A percentile compares a stretch with the other conserved stretches of the same genome.
Evolutionary conservation across 2,113 vertebrate species (phyloP).

Genomic region (Falco punctatus): DNA sequence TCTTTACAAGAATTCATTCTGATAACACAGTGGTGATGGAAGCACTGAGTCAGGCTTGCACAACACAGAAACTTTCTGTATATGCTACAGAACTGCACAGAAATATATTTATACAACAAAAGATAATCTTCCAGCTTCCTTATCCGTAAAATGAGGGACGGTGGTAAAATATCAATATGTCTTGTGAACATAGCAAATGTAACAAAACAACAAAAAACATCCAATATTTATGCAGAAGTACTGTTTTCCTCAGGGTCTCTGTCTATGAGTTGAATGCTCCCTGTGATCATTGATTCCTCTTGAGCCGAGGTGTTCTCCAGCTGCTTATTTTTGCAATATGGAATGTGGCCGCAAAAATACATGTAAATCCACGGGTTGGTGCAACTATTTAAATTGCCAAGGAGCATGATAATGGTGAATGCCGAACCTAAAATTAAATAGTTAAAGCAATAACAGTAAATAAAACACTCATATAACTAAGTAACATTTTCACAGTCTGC

Average conservation of each 20-base stretch:
- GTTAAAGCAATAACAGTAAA: slow-evolving; percentile 4
- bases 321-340: slow-evolving; percentile 50
- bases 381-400: slow-evolving; percentile 85
- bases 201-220: neutral
- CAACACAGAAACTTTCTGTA: neutral
- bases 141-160: neutral
- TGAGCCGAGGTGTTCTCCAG: neutral
- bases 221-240: slow-evolving; percentile 17
- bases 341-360: slow-evolving; percentile 80
- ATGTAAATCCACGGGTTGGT: slow-evolving; percentile 86
- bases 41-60: neutral
- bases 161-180: neutral
- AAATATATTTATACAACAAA: neutral
- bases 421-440: slow-evolving; percentile 70
- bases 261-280: slow-evolving; percentile 63
- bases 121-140: neutral
- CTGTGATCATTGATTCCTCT: slow-evolving; percentile 54
- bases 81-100: neutral
- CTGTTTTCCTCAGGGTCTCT: slow-evolving; percentile 60
- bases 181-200: neutral
- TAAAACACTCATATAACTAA: neutral
- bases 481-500: neutral
- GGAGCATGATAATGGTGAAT: slow-evolving; percentile 84
- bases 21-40: neutral
- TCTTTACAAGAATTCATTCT: neutral